Evolutionary conservation across 2,888 invertebrate species (phyloP), one percentile per base, ranked within the genome.

Genomic region (Linnaemya vulpina): DNA sequence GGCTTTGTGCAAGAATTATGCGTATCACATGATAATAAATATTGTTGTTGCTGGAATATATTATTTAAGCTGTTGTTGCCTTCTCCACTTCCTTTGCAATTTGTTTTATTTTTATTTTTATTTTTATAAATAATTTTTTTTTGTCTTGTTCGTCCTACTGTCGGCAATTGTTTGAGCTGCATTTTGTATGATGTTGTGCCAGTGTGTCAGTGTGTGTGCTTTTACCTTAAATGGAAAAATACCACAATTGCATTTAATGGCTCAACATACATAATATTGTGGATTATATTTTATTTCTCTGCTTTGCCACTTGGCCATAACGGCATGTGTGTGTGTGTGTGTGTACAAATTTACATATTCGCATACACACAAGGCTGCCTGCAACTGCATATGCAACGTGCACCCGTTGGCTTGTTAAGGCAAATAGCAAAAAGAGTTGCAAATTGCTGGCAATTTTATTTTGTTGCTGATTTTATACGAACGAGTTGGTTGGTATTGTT

Each of bases 201-300:
- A 62, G 43, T 55, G 46, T n/a, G n/a, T n/a, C n/a, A 13, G 22
- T 38, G 10, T 30, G 17, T 17, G 38, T 53, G 20, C 11, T 3
- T 49, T 5, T 30, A 35, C 58, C 62, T 78, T 53, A 70, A 70
- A 53, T 40, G 78, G 51, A 40, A 70, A 71, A 78, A 73, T 67
- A 73, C 65, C 78, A 83, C 67, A 71, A 82, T 62, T 82, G 68
- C 68, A 75, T 81, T 75, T 75, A 75, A 81, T 81, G 75, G 81
- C 74, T 74, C 17, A 38, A 20, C 20, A 9, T 60, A 38, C 5
- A 65, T 46, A 60, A 49, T 60, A 22, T 20, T 22, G 5, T 15
- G 38, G 38, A 58, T 68, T 58, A 67, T 46, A n/a, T 46, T 38
- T 43, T 43, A 17, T 30, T 65, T 40, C 7, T 15, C 7, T 1